Evolutionary conservation across 2,113 vertebrate species (phyloP).

Genomic region (Excalfactoria chinensis): DNA sequence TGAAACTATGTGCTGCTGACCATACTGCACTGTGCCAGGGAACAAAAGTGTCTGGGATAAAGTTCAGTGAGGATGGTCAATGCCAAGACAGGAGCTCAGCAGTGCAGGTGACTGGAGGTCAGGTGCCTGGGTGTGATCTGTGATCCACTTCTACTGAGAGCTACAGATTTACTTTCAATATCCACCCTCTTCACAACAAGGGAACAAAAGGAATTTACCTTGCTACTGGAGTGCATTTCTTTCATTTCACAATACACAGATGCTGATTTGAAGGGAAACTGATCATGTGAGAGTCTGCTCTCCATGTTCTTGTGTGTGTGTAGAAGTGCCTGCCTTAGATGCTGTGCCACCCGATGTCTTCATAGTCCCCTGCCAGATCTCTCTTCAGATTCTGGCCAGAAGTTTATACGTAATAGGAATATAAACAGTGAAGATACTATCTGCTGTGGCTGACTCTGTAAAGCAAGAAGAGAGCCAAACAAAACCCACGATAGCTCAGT

Average conservation of each 20-base stretch:
- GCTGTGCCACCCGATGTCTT: not conserved
- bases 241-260: not conserved
- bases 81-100: not conserved
- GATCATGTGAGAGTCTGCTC: not conserved
- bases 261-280: not conserved
- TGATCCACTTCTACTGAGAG: not conserved
- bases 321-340: not conserved
- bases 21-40: not conserved
- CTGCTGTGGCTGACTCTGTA: not conserved
- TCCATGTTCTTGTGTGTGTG: not conserved
- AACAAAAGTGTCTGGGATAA: not conserved
- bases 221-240: not conserved
- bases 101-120: not conserved
- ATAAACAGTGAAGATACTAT: not conserved
- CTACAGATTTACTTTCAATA: not conserved
- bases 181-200: not conserved
- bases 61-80: not conserved
- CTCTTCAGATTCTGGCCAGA: not conserved
- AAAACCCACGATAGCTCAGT: not conserved
- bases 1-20: not conserved
- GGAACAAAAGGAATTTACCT: not conserved
- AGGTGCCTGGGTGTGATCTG: not conserved
- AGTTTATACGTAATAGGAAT: not conserved
- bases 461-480: not conserved
- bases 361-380: accelerated